phyloP scores from a whole-genome alignment of 2,113 vertebrate genomes.

The Lepisosteus oculatus region DNA sequence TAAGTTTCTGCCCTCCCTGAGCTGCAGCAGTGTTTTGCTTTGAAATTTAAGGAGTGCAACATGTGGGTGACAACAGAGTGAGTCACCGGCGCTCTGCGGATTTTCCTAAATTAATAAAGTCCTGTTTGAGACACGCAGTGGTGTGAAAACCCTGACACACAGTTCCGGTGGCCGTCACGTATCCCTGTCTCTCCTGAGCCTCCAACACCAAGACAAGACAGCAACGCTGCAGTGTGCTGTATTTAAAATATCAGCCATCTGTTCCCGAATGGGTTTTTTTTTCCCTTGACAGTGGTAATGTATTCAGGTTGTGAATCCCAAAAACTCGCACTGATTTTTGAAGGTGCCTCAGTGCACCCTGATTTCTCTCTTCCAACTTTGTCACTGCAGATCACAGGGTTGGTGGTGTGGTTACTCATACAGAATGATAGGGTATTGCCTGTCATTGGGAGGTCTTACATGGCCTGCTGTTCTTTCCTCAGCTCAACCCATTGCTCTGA shows the following conservation, averaged over 20 bases:
- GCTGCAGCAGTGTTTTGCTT: neutral
- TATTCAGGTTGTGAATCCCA: too few species aligned
- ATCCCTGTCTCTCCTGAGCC: neutral
- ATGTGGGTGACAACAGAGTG: neutral
- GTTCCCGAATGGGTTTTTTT: neutral
- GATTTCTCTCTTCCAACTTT: too few species aligned
- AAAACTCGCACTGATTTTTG: too few species aligned
- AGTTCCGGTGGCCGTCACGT: neutral
- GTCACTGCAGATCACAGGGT: too few species aligned
- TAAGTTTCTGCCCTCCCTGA: neutral
- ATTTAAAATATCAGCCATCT: constrained; percentile 7
- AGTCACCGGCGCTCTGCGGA: neutral
- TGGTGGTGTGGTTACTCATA: too few species aligned
- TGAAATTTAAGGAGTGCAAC: neutral
- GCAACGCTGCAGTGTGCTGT: neutral
- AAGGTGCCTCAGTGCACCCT: too few species aligned
- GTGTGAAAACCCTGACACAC: constrained; percentile 1
- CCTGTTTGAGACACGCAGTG: neutral
- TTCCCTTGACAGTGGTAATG: too few species aligned
- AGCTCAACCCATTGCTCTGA: too few species aligned
- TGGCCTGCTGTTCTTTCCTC: too few species aligned
- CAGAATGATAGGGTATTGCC: too few species aligned
- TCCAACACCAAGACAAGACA: neutral
- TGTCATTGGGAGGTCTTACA: too few species aligned
- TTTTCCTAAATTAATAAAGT: constrained; percentile 1